phyloP scores from a whole-genome alignment of 1,140 invertebrate species.

The Callitettix versicolor region DNA sequence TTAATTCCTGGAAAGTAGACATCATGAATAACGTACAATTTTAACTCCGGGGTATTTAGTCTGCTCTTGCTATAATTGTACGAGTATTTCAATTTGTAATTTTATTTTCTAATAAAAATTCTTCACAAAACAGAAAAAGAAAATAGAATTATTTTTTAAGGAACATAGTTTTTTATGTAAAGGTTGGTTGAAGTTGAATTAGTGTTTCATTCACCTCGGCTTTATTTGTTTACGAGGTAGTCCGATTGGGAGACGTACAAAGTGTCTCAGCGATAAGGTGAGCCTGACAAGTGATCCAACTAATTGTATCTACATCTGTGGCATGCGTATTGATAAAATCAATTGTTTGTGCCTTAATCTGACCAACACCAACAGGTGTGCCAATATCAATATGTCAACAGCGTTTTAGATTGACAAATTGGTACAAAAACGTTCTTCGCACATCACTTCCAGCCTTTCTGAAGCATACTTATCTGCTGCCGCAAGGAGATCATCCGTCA shows the following conservation, averaged over 20 bases:
- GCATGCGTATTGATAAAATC: slow-evolving; percentile 99
- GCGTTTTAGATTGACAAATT: slow-evolving; percentile 93
- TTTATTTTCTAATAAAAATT: no score
- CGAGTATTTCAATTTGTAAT: no score
- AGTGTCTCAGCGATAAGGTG: slow-evolving; percentile 97
- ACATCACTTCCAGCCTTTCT: slow-evolving; percentile 97
- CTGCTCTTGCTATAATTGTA: no score
- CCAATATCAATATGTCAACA: slow-evolving; percentile 92
- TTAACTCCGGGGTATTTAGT: no score
- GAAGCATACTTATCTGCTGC: slow-evolving; percentile 97
- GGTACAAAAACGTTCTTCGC: slow-evolving; percentile 93
- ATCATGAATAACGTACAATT: no score
- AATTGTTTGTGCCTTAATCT: slow-evolving; percentile 96
- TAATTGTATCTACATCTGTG: slow-evolving; percentile 94
- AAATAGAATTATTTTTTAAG: no score
- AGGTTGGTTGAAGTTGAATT: neutral
- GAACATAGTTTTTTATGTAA: no score
- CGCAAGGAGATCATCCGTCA: slow-evolving; percentile 93
- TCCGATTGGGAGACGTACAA: slow-evolving; percentile 92
- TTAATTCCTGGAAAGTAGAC: no score
- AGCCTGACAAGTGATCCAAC: slow-evolving; percentile 91
- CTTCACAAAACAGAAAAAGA: no score
- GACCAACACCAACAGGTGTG: slow-evolving; percentile 95
- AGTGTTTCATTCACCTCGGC: slow-evolving; percentile 52
- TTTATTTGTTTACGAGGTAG: slow-evolving; percentile 90